These are phyloP conservation scores for Halcyon senegalensis DNA, from an alignment of 2,113 vertebrate species.

Conservation along the genomic window DNA sequence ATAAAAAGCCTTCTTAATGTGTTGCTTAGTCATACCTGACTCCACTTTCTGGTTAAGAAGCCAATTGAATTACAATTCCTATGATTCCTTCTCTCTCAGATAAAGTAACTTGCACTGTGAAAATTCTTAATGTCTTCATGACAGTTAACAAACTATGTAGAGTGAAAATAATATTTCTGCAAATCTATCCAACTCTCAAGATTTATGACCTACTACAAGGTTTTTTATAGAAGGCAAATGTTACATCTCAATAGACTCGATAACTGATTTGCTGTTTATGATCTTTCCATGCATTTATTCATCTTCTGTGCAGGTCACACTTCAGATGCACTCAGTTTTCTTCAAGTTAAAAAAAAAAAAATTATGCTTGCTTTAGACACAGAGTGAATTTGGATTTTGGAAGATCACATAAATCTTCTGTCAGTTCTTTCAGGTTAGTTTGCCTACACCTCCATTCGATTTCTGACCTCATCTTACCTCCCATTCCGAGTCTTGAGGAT, in stretches of 20 bases:
- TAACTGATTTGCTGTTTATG: not conserved
- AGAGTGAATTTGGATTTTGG: not conserved
- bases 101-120: not conserved
- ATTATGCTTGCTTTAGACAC: not conserved
- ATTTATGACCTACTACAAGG: not conserved
- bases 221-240: not conserved
- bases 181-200: not conserved
- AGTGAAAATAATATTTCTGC: not conserved
- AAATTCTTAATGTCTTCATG: not conserved
- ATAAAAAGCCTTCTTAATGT: not conserved
- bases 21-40: not conserved
- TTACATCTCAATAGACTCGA: not conserved
- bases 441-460: not conserved
- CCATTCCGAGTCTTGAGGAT: not conserved
- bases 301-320: not conserved
- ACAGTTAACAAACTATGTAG: not conserved
- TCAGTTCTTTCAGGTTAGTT: not conserved
- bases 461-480: not conserved
- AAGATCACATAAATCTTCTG: not conserved
- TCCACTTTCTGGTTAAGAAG: not conserved
- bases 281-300: not conserved
- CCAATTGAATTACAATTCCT: not conserved
- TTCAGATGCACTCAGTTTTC: not conserved
- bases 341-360: not conserved
- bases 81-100: not conserved